Evolutionary conservation across 2,113 vertebrate species (phyloP), one percentile per base, ranked within the genome.

Genomic region (Nycticebus coucang): DNA sequence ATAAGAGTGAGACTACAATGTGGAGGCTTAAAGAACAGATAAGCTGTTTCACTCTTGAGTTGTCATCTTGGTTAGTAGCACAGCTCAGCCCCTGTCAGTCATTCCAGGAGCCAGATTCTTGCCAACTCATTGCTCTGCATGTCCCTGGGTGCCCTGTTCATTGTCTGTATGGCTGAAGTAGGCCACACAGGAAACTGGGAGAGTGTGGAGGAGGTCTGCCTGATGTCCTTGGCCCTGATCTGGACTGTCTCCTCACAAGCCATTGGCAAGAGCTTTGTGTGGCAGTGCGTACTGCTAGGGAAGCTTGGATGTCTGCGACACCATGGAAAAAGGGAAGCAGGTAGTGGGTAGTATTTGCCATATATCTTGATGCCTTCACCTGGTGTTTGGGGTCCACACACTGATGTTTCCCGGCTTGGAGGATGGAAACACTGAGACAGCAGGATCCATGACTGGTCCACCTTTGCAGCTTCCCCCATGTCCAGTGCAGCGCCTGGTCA

Each of bases 61-160:
- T 2, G 12, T 37, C 22, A 50, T 9, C 18, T 10, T 37, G n/a
- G 41, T 57, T 33, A 35, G 21, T 53, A 28, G 78, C 35, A 64
- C 26, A 21, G 75, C 10, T 15, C 19, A 64, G 60, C 0, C 60
- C 24, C 59, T 77, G 62, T 37, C 57, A 6, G 68, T 68, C 62
- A 50, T n/a, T 81, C 69, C 21, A 41, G 45, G 53, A 66, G n/a
- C 41, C 69, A n/a, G 9, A 53, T 66, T 77, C 79, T 59, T 50
- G 62, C 71, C 1, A 28, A 22, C 53, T 30, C 30, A 37, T 81
- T 12, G 5, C 71, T 95, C 10, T 79, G n/a, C 30, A 18, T 68
- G 55, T 30, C 64, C 37, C 53, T 5, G 5, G 59, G 8, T 14
- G 74, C 7, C 9, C 13, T 0, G 9, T 21, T 72, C 3, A 0